Evolutionary conservation across 2,888 invertebrate genomes (phyloP).

Genomic region (Chrysolina oricalcia): DNA sequence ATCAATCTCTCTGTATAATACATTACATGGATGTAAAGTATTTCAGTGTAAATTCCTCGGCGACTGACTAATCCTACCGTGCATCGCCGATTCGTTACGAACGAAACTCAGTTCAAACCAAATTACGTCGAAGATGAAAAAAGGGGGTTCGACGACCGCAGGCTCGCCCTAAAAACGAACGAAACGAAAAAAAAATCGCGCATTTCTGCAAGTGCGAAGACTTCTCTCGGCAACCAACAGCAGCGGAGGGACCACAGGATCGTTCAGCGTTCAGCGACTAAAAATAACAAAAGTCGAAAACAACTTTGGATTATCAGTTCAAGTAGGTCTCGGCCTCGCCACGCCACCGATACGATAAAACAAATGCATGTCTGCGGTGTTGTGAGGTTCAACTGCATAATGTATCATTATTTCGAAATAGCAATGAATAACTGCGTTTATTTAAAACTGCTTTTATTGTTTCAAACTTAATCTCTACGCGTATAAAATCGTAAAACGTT

Average conservation of each 20-base stretch:
- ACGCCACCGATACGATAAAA: conserved; percentile 39
- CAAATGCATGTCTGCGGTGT: conserved; percentile 48
- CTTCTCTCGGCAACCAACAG: conserved; percentile 30
- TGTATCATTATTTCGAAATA: background rate
- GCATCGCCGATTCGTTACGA: background rate
- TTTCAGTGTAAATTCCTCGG: too few relatives aligned
- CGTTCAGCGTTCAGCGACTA: conserved; percentile 39
- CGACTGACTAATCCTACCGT: too few relatives aligned
- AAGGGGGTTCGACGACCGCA: conserved; percentile 38
- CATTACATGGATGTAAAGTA: too few relatives aligned
- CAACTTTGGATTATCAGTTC: conserved; percentile 39
- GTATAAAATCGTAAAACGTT: too few relatives aligned
- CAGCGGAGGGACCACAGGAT: conserved; percentile 40
- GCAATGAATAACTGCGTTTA: background rate
- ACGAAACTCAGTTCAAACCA: background rate
- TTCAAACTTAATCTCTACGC: too few relatives aligned
- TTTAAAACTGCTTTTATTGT: too few relatives aligned
- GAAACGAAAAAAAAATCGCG: conserved; percentile 34
- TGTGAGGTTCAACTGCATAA: conserved; percentile 41
- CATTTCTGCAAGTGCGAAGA: conserved; percentile 51
- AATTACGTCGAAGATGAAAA: conserved; percentile 30
- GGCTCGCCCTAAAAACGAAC: conserved; percentile 25
- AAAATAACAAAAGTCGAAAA: conserved; percentile 47
- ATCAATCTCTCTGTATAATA: too few relatives aligned
- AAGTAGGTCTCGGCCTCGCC: conserved; percentile 45